phyloP scores from a whole-genome alignment of 2,888 invertebrate species.

The Campopleginae sp. region DNA sequence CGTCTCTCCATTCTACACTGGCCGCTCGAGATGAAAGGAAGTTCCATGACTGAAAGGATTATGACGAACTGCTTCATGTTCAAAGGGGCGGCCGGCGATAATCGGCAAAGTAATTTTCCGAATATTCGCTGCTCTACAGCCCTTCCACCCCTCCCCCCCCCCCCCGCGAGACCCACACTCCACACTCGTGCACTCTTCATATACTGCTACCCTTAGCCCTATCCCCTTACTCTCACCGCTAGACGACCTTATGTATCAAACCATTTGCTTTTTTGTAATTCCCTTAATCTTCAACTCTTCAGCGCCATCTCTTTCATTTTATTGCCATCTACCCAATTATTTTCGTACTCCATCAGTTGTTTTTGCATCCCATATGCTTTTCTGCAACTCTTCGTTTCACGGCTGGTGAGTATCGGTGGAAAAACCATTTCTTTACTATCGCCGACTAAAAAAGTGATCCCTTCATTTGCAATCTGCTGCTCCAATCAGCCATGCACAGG shows the following conservation, averaged over 20 bases:
- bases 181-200: background rate
- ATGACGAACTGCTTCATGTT: constrained; percentile 69
- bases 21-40: constrained; percentile 66
- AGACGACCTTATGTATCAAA: constrained; percentile 36
- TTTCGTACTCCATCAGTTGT: constrained; percentile 4
- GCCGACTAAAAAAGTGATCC: background rate
- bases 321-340: constrained; percentile 22
- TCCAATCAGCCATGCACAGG: background rate
- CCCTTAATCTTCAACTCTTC: constrained; percentile 3
- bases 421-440: background rate
- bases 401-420: background rate
- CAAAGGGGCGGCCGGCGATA: constrained; percentile 71
- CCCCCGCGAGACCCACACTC: no score
- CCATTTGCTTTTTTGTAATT: constrained; percentile 12
- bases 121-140: constrained; percentile 63
- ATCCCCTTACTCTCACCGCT: constrained; percentile 42
- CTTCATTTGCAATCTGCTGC: background rate
- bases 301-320: constrained; percentile 18
- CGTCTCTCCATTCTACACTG: constrained; percentile 59
- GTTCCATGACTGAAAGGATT: constrained; percentile 72
- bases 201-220: background rate
- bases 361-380: background rate
- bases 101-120: constrained; percentile 74
- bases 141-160: background rate
- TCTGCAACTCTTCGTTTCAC: background rate